Evolutionary conservation across 2,888 invertebrate genomes (phyloP).

Genomic region (Icerya purchasi): DNA sequence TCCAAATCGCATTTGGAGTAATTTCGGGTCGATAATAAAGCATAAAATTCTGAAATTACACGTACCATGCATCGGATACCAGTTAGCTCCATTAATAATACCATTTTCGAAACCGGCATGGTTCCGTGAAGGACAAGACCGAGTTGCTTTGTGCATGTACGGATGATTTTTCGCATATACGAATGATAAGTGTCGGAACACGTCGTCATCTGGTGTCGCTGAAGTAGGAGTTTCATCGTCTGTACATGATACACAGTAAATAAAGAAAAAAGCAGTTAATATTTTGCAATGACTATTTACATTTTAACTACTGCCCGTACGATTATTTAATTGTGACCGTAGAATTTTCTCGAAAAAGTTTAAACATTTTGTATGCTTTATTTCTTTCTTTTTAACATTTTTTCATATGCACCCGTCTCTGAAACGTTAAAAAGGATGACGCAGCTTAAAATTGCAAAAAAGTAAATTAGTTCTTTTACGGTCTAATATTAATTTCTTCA

Average conservation of each 20-base stretch:
- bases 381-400: no score
- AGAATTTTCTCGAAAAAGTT: no score
- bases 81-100: slow-evolving; percentile 83
- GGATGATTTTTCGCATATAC: slow-evolving; percentile 72
- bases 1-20: no score
- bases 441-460: no score
- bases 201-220: slow-evolving; percentile 74
- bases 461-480: no score
- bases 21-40: no score
- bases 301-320: background rate
- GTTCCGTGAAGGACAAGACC: slow-evolving; percentile 36
- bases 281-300: background rate
- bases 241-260: background rate
- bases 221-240: background rate
- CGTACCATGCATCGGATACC: slow-evolving; percentile 72
- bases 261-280: background rate
- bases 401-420: no score
- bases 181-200: slow-evolving; percentile 64
- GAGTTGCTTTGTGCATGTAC: slow-evolving; percentile 66
- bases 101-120: slow-evolving; percentile 62
- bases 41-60: no score
- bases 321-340: background rate
- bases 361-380: no score
- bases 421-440: no score
- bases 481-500: no score